These are phyloP conservation scores for Ladona fulva DNA, from an alignment of 1,140 invertebrate species.

Conservation along the genomic window DNA sequence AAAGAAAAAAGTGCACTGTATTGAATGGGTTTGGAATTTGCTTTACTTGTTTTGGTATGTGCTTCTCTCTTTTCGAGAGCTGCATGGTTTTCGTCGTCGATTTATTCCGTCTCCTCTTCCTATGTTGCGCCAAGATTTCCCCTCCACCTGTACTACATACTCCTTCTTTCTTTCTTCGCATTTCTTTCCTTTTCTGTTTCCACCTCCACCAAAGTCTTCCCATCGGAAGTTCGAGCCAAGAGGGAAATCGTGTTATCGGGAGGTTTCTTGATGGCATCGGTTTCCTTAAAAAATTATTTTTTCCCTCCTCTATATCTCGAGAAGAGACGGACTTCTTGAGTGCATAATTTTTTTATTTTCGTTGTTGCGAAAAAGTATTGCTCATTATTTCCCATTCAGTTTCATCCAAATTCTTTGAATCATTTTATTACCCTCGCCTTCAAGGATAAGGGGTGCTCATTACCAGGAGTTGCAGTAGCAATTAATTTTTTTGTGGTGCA, in stretches of 20 bases:
- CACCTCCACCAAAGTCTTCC: not conserved
- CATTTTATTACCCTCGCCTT: not conserved
- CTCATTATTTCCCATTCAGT: not conserved
- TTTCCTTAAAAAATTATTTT: not conserved
- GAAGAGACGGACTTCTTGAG: not conserved
- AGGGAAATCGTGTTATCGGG: slow-evolving; percentile 8
- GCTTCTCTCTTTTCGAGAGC: no score
- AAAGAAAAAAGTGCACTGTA: no score
- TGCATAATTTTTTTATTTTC: not conserved
- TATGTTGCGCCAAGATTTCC: no score
- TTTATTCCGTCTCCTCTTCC: no score
- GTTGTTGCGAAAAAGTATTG: not conserved
- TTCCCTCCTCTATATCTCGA: not conserved
- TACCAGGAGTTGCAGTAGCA: not conserved
- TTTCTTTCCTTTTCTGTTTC: no score
- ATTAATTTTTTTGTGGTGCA: not conserved
- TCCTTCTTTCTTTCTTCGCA: no score
- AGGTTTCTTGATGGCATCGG: not conserved
- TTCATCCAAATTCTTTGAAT: not conserved
- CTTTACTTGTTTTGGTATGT: no score
- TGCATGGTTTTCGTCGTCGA: no score
- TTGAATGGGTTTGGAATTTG: no score
- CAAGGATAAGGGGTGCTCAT: not conserved
- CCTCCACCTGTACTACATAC: no score
- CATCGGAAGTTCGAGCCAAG: slow-evolving; percentile 3